Conservation (phyloP, 23 tunicate genomes). For the Halocynthia aurantium region DNA sequence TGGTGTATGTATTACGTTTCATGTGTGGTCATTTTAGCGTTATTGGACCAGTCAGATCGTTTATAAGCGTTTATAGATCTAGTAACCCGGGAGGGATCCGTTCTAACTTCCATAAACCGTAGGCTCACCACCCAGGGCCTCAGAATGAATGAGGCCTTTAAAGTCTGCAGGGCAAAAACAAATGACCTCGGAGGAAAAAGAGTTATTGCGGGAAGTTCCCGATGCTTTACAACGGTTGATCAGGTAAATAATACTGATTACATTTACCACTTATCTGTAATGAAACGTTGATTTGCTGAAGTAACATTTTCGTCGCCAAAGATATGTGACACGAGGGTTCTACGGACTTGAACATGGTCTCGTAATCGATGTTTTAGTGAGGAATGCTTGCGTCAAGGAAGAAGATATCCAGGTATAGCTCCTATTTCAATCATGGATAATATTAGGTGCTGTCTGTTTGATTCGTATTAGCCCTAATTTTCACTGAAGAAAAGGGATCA, state of each 20-base stretch:
- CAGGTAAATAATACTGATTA: slow-evolving; percentile 17
- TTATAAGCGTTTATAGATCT: no score
- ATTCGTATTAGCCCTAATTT: background rate
- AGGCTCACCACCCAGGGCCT: no score
- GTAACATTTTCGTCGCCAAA: background rate
- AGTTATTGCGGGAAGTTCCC: slow-evolving; percentile 64
- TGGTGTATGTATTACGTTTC: no score
- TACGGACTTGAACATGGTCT: slow-evolving; percentile 84
- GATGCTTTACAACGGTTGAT: slow-evolving; percentile 65
- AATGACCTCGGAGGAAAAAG: slow-evolving; percentile 30
- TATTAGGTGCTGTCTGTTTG: background rate
- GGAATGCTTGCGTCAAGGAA: slow-evolving; percentile 86
- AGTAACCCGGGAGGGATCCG: no score
- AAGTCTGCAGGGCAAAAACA: no score
- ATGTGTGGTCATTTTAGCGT: no score
- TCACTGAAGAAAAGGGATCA: background rate
- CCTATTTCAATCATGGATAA: background rate
- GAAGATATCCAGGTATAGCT: slow-evolving; percentile 60
- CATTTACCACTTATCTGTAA: background rate
- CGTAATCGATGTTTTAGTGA: slow-evolving; percentile 59
- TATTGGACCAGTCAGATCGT: no score
- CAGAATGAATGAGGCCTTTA: no score
- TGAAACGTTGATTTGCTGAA: background rate
- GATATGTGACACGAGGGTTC: slow-evolving; percentile 61
- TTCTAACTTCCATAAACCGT: no score